Evolutionary conservation across 2,797 vertebrate genomes (phyloP).

Genomic region (Spea hammondii): DNA sequence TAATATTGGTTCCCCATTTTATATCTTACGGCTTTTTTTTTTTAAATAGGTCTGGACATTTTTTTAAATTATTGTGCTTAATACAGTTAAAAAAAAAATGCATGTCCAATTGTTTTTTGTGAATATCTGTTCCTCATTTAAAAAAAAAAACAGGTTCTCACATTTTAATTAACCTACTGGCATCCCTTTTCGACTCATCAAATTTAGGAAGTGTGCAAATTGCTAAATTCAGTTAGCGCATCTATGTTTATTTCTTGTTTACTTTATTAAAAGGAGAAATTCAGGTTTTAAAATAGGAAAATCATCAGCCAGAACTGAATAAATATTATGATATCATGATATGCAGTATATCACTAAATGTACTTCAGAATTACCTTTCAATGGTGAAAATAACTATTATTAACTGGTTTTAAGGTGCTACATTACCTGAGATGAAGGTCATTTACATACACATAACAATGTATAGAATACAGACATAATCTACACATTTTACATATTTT

Average conservation of each 20-base stretch:
- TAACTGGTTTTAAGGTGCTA: too few relatives aligned
- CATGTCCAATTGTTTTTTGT: constrained; percentile 34
- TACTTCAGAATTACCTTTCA: too few relatives aligned
- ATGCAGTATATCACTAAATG: too few relatives aligned
- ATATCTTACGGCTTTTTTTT: not conserved
- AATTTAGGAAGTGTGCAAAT: constrained; percentile 31
- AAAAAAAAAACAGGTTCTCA: constrained; percentile 42
- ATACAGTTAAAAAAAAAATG: constrained; percentile 45
- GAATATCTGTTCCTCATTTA: constrained; percentile 43
- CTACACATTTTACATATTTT: too few relatives aligned
- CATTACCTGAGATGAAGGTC: too few relatives aligned
- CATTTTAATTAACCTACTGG: constrained; percentile 38
- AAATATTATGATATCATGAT: too few relatives aligned
- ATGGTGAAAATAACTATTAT: too few relatives aligned
- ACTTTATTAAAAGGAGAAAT: constrained; percentile 28
- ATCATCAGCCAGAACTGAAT: too few relatives aligned
- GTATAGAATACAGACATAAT: too few relatives aligned
- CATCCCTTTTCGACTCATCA: constrained; percentile 36
- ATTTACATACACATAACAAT: too few relatives aligned
- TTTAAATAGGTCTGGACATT: not conserved
- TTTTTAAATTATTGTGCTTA: constrained; percentile 9
- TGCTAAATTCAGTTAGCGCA: constrained; percentile 9
- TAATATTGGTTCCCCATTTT: constrained; percentile 10
- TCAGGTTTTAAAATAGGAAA: not conserved
- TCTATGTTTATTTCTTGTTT: constrained; percentile 32